phyloP scores from a whole-genome alignment of 35 echinoderm and acorn worm species.

The Patiria miniata region DNA sequence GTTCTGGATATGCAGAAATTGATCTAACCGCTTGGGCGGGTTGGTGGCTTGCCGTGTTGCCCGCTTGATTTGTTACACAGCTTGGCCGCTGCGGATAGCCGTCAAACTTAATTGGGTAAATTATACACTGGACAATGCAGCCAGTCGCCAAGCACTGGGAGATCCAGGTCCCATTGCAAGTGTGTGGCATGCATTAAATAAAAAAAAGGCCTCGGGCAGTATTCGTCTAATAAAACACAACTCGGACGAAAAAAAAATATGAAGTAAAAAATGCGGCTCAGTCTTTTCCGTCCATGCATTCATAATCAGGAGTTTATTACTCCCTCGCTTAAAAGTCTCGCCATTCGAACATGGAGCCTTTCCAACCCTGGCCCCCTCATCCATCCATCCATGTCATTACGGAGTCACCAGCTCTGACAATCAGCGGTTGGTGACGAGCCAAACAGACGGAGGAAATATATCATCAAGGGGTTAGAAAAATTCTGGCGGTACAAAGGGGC shows the following conservation, averaged over 20 bases:
- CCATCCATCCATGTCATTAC: neutral
- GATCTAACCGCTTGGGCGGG: slow-evolving; percentile 8
- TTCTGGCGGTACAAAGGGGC: slow-evolving; percentile 29
- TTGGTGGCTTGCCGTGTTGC: neutral
- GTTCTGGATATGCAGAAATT: neutral
- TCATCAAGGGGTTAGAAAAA: slow-evolving; percentile 25
- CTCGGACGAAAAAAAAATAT: too few relatives aligned
- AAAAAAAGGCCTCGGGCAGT: too few relatives aligned
- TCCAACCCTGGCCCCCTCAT: too few relatives aligned
- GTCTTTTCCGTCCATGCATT: slow-evolving; percentile 1
- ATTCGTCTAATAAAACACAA: too few relatives aligned
- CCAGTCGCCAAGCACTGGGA: neutral
- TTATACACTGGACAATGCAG: neutral
- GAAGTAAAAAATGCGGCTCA: neutral
- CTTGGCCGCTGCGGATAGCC: neutral
- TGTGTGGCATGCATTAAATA: too few relatives aligned
- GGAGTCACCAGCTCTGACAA: slow-evolving; percentile 21
- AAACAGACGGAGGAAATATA: slow-evolving; percentile 31
- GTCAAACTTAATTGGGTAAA: slow-evolving; percentile 21
- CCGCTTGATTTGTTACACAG: slow-evolving; percentile 1
- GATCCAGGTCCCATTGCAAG: too few relatives aligned
- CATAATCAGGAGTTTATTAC: slow-evolving; percentile 23
- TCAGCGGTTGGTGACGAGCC: slow-evolving; percentile 7
- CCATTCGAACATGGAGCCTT: neutral
- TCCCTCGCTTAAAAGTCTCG: neutral